Percentiles rank a stretch among this genome's conserved stretches.
phyloP scores from a whole-genome alignment of 2,113 vertebrate species.

The Ahaetulla prasina region DNA sequence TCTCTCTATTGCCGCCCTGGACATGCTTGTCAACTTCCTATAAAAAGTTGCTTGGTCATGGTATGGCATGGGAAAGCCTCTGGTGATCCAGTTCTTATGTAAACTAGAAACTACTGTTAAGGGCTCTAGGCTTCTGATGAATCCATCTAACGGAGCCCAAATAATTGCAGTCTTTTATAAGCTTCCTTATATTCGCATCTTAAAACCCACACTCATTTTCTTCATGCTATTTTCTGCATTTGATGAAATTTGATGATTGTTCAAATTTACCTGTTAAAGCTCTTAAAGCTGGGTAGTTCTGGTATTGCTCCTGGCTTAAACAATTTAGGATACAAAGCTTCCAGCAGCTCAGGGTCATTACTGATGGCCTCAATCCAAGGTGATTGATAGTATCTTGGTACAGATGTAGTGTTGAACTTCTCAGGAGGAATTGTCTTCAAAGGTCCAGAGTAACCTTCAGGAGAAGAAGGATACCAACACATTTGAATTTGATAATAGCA shows the following conservation, averaged over 20 bases:
- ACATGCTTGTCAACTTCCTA: background rate
- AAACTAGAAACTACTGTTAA: background rate
- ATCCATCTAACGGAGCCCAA: background rate
- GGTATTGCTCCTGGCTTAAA: slow-evolving; percentile 74
- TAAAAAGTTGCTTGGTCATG: background rate
- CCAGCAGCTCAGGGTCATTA: slow-evolving; percentile 78
- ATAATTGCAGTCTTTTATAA: background rate
- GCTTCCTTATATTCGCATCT: background rate
- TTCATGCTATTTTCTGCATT: background rate
- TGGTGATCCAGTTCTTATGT: background rate
- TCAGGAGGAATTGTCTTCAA: slow-evolving; percentile 90
- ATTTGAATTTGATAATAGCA: background rate
- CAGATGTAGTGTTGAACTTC: slow-evolving; percentile 88
- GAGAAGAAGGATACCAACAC: background rate
- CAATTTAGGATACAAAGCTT: slow-evolving; percentile 73
- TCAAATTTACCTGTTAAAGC: slow-evolving; percentile 90
- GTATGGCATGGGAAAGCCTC: background rate
- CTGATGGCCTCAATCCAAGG: slow-evolving; percentile 91
- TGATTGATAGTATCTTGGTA: slow-evolving; percentile 91
- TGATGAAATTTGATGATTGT: background rate
- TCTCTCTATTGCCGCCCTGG: background rate
- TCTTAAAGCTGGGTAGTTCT: slow-evolving; percentile 82
- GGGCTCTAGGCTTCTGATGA: background rate
- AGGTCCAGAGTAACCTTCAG: slow-evolving; percentile 85
- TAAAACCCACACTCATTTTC: background rate